phyloP scores from a whole-genome alignment of 2,113 vertebrate species.

The Suricata suricatta region DNA sequence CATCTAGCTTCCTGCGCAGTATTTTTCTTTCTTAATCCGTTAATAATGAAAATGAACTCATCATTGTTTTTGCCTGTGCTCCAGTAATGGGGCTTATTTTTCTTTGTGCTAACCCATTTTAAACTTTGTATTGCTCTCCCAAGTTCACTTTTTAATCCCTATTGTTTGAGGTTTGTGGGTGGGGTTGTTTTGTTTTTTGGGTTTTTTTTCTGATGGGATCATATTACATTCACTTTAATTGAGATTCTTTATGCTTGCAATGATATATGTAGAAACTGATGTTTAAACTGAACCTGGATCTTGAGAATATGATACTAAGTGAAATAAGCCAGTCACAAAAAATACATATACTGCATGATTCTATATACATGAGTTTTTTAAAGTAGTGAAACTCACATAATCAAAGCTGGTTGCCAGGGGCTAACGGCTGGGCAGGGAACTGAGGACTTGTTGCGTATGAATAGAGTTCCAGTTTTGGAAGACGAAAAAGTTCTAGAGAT shows the following conservation, averaged over 20 bases:
- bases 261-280: not conserved
- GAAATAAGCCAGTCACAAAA: not conserved
- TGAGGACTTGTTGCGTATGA: not conserved
- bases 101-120: not conserved
- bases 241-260: not conserved
- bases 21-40: not conserved
- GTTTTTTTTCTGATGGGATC: not conserved
- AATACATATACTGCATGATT: not conserved
- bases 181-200: not conserved
- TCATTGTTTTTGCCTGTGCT: not conserved
- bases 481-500: not conserved
- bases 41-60: not conserved
- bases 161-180: not conserved
- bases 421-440: fast-evolving
- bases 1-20: too few species aligned
- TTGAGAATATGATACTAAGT: not conserved
- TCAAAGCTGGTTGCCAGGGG: not conserved
- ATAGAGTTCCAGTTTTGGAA: not conserved
- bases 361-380: not conserved
- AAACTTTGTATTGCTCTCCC: not conserved
- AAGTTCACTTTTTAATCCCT: constrained; percentile 2
- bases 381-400: not conserved
- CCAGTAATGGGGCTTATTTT: not conserved
- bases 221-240: not conserved
- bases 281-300: constrained; percentile 19